Evolutionary conservation across 2,113 vertebrate genomes (phyloP).

Genomic region (Geococcyx californianus): DNA sequence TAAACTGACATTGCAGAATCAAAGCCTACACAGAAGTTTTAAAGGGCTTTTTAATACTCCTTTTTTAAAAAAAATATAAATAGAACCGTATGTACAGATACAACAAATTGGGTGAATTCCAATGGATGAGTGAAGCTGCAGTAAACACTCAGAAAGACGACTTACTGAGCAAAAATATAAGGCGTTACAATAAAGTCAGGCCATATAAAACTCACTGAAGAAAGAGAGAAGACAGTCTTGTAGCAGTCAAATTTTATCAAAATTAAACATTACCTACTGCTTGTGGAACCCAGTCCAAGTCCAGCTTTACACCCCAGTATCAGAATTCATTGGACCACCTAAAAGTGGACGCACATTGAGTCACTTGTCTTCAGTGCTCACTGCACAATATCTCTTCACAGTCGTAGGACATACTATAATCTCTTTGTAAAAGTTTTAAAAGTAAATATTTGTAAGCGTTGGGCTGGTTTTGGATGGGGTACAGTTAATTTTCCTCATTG

Average conservation of each 20-base stretch:
- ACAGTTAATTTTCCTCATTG: too few relatives aligned
- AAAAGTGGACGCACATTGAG: background rate
- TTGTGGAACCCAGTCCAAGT: background rate
- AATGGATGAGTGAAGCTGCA: background rate
- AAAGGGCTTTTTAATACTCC: background rate
- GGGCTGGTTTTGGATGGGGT: too few relatives aligned
- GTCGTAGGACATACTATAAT: background rate
- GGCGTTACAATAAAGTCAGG: background rate
- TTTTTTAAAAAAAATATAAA: too few relatives aligned
- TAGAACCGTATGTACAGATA: background rate
- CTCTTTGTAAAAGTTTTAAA: background rate
- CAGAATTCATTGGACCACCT: background rate
- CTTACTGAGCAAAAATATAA: background rate
- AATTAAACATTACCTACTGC: background rate
- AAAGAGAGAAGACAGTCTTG: background rate
- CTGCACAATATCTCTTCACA: background rate
- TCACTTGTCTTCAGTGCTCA: background rate
- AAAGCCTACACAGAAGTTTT: background rate
- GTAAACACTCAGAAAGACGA: background rate
- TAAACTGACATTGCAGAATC: background rate
- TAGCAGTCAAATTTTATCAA: background rate
- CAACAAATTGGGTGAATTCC: background rate
- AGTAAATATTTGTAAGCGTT: background rate
- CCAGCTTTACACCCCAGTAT: background rate
- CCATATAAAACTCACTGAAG: background rate